Evolutionary conservation across 2,888 invertebrate species (phyloP).

Genomic region (Ophraella communa): DNA sequence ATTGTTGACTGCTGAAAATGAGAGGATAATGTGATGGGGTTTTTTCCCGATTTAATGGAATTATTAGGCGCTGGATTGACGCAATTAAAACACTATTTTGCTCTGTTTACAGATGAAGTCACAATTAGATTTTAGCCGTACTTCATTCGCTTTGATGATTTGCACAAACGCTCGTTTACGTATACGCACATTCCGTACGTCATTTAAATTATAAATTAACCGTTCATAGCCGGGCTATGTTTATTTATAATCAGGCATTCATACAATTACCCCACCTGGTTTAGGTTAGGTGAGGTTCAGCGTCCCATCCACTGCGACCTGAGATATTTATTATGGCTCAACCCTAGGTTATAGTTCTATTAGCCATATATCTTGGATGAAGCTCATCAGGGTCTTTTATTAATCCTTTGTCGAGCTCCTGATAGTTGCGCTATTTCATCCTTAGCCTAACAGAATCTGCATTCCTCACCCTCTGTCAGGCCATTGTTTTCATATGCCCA

Average conservation of each 20-base stretch:
- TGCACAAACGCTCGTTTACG: not conserved
- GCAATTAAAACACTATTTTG: slow-evolving; percentile 26
- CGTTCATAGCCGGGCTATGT: not conserved
- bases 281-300: too few species aligned
- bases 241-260: not conserved
- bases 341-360: too few species aligned
- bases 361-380: too few species aligned
- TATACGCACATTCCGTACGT: not conserved
- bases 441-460: too few species aligned
- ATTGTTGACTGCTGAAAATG: slow-evolving; percentile 20
- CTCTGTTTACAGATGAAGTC: slow-evolving; percentile 21
- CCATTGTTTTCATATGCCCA: too few species aligned
- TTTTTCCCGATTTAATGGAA: slow-evolving; percentile 25
- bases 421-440: too few species aligned
- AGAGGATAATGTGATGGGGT: slow-evolving; percentile 23
- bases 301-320: too few species aligned
- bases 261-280: too few species aligned
- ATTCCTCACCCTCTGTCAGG: too few species aligned
- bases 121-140: slow-evolving; percentile 18
- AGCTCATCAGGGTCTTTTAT: too few species aligned
- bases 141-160: slow-evolving; percentile 10
- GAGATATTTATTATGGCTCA: too few species aligned
- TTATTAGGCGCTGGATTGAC: slow-evolving; percentile 23
- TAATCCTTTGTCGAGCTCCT: too few species aligned
- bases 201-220: not conserved